Evolutionary conservation across 2,797 vertebrate genomes (phyloP), one percentile per base, ranked within the genome.

Genomic region (Falco peregrinus): DNA sequence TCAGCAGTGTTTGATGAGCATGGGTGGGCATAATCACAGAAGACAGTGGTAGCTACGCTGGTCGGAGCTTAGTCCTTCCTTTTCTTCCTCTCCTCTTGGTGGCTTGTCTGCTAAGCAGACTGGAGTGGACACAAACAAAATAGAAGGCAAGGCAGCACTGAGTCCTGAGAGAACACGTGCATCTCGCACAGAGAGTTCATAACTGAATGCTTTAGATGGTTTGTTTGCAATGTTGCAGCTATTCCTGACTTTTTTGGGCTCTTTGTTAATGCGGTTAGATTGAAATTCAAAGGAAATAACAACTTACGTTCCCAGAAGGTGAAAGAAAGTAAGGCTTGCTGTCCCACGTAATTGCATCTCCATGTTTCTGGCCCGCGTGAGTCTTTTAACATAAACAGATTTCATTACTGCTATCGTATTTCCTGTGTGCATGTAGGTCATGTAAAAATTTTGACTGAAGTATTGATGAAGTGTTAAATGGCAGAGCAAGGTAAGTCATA

Each of bases 261-360:
- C 64, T 61, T 13, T 76, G 20, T 67, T 93, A 85, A 83, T 17
- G 37, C 76, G 56, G 84, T 74, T 90, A 95, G 41, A 75, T 75
- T 90, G 67, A 76, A 83, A 82, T 71, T 95, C 50, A 78, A 87
- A 92, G 91, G 80, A 95, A 91, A 56, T 82, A 79, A 79, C 67
- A 90, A 50, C 12, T 81, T 87, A 37, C 0, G 4, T 11, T 83
- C 35, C 35, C 71, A 70, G 87, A 88, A 83, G 39, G 53, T 86
- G 35, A 81, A 71, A 59, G 71, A 82, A 84, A 80, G 24, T 28
- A 43, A 85, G 39, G 63, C 48, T 94, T 71, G 31, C 83, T 83
- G 20, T 60, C 47, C 20, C 54, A 48, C 24, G 59, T 80, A 63
- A 80, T 59, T 64, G 41, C 65, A 69, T 81, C 47, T 63, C 57